These are phyloP conservation scores for Hydrolagus colliei DNA, from an alignment of 2,797 vertebrate genomes.

Conservation along the genomic window DNA sequence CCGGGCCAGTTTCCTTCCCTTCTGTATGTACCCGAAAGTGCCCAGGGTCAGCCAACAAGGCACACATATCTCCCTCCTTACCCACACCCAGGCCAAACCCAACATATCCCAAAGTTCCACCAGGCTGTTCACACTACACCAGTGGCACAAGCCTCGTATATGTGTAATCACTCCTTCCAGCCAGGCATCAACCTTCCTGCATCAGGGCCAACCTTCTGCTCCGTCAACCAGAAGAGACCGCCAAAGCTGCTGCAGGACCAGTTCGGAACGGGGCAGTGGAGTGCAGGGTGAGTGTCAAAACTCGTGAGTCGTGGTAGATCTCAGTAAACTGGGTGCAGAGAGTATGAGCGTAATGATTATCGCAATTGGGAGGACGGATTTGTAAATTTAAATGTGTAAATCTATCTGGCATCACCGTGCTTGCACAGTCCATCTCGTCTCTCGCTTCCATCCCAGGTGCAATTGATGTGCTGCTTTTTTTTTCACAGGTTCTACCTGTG, in stretches of 20 bases:
- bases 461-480: too few species aligned
- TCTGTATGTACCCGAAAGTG: neutral
- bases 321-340: neutral
- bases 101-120: neutral
- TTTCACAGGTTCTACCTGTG: too few species aligned
- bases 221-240: conserved; percentile 3
- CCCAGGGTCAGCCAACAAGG: neutral
- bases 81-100: neutral
- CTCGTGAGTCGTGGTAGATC: too few species aligned
- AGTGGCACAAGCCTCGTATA: neutral
- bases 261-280: neutral
- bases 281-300: neutral
- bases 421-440: too few species aligned
- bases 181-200: neutral
- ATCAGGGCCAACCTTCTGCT: neutral
- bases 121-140: neutral
- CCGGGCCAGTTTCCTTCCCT: neutral
- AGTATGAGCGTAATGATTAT: neutral
- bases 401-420: too few species aligned
- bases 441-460: too few species aligned
- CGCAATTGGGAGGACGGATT: neutral
- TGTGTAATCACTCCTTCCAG: neutral
- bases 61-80: neutral
- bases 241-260: neutral
- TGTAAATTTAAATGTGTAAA: too few species aligned